A percentile compares a stretch with the other conserved stretches of the same genome.
phyloP scores from a whole-genome alignment of 1,140 invertebrate genomes.

The Ceratina calcarata region DNA sequence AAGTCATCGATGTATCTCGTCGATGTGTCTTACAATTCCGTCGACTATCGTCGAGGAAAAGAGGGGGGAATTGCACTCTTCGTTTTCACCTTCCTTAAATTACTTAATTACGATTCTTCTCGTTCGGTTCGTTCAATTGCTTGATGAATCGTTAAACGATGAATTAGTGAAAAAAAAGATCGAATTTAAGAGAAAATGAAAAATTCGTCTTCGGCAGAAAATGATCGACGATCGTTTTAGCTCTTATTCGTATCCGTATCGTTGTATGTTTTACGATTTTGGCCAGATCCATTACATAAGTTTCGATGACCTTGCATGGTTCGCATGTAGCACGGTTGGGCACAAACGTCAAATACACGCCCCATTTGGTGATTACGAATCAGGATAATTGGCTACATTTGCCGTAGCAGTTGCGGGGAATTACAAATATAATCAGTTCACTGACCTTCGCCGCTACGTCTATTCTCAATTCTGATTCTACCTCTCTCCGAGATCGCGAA shows the following conservation, averaged over 20 bases:
- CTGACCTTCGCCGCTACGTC: constrained; percentile 12
- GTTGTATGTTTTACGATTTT: constrained; percentile 8
- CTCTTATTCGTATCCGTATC: background rate
- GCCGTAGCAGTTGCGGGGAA: background rate
- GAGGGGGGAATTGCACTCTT: background rate
- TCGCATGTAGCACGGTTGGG: constrained; percentile 3
- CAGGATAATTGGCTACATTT: constrained; percentile 24
- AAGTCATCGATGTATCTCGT: too few relatives aligned
- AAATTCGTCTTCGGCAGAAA: too few relatives aligned
- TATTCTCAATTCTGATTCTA: background rate
- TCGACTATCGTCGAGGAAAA: too few relatives aligned
- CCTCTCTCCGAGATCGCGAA: background rate
- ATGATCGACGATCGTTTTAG: background rate
- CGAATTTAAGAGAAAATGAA: too few relatives aligned
- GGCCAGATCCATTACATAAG: constrained; percentile 19
- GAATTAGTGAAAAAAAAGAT: too few relatives aligned
- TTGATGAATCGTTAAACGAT: background rate
- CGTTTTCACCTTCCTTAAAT: background rate
- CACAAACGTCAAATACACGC: constrained; percentile 14
- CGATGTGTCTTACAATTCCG: too few relatives aligned
- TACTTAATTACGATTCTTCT: background rate
- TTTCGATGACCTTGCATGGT: constrained; percentile 15
- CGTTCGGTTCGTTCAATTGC: background rate
- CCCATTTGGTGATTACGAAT: constrained; percentile 30
- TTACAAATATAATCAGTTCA: constrained; percentile 32